phyloP scores from a whole-genome alignment of 2,113 vertebrate species.

The Eretmochelys imbricata region DNA sequence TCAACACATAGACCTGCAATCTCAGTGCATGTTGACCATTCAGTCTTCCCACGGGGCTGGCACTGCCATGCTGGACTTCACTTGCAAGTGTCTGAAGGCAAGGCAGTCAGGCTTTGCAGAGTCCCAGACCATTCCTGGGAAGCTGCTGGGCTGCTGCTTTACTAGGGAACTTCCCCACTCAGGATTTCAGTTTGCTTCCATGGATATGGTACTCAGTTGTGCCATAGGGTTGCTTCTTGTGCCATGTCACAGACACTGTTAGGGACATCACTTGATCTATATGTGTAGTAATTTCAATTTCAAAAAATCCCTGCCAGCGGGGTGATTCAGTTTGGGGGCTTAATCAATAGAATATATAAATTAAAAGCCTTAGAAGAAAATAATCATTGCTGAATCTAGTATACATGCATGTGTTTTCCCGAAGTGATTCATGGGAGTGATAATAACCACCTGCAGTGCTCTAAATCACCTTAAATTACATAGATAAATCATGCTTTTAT shows the following conservation, averaged over 20 bases:
- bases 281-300: not conserved
- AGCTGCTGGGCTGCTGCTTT: not conserved
- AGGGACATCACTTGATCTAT: not conserved
- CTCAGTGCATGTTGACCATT: not conserved
- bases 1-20: not conserved
- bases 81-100: not conserved
- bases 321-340: not conserved
- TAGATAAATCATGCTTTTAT: not conserved
- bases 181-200: not conserved
- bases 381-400: not conserved
- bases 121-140: not conserved
- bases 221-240: not conserved
- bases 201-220: accelerated
- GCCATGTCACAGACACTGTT: not conserved
- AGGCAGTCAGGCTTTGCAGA: not conserved
- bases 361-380: not conserved
- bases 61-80: not conserved
- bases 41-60: not conserved
- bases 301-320: not conserved
- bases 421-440: not conserved
- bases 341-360: not conserved
- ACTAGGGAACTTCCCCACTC: not conserved
- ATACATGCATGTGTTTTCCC: not conserved
- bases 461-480: not conserved
- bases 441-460: not conserved